Percentiles rank a stretch among this genome's conserved stretches.
Conservation (phyloP, 2,113 vertebrate species). For the Grus americana region DNA sequence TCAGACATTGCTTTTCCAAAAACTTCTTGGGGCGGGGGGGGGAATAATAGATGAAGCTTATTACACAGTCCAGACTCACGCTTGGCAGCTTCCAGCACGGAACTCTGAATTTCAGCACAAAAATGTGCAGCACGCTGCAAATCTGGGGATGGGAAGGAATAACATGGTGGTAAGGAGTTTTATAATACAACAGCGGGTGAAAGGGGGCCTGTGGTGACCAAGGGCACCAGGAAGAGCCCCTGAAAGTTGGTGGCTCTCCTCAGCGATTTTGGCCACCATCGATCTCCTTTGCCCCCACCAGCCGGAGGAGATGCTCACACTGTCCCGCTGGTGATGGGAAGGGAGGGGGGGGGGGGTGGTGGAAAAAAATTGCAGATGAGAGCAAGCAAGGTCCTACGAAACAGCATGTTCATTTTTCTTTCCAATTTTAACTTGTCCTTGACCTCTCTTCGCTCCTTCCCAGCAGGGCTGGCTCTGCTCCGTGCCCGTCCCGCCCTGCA, state of each 20-base stretch:
- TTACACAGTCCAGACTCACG: slow-evolving; percentile 5
- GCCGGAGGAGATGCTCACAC: neutral
- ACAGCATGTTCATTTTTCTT: slow-evolving; percentile 63
- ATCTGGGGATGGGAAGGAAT: neutral
- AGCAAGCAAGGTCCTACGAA: neutral
- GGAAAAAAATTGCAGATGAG: slow-evolving; percentile 20
- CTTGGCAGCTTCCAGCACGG: neutral
- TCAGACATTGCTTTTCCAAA: neutral
- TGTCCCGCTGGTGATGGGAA: neutral
- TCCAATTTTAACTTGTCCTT: slow-evolving; percentile 69
- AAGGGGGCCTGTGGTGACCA: neutral
- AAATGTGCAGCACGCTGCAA: neutral
- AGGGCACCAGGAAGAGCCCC: neutral
- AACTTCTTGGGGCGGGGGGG: neutral
- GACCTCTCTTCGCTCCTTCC: slow-evolving; percentile 49
- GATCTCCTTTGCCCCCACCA: neutral
- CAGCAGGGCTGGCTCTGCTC: slow-evolving; percentile 12
- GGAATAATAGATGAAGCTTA: neutral
- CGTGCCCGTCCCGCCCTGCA: neutral
- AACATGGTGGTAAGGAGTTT: neutral
- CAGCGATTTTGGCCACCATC: neutral
- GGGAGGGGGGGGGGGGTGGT: too few species aligned
- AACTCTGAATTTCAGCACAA: slow-evolving; percentile 47
- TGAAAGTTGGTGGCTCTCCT: neutral
- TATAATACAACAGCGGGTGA: neutral